A percentile compares a stretch with the other conserved stretches of the same genome.
phyloP scores from a whole-genome alignment of 2,888 invertebrate genomes.

The Ectropis crepuscularia region DNA sequence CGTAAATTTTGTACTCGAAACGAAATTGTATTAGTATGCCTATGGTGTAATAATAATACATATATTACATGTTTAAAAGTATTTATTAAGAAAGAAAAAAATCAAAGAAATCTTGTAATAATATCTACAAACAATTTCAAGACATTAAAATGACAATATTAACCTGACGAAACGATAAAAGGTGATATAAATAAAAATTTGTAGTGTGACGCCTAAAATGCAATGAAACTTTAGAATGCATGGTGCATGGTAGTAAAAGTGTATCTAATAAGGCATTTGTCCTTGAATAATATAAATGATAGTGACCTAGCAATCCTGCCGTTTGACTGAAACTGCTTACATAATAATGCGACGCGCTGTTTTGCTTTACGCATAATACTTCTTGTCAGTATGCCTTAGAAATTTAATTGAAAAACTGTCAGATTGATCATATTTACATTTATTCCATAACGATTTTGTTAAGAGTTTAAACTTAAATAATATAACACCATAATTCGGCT shows the following conservation, averaged over 20 bases:
- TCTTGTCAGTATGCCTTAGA: constrained; percentile 10
- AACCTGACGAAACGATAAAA: neutral
- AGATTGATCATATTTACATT: constrained; percentile 3
- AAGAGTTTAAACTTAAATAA: constrained; percentile 4
- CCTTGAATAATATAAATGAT: constrained; percentile 39
- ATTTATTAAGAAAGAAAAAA: constrained; percentile 13
- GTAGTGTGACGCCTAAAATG: constrained; percentile 7
- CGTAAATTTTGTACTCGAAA: too few relatives aligned
- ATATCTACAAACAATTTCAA: neutral
- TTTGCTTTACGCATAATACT: constrained; percentile 29
- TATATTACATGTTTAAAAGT: constrained; percentile 14
- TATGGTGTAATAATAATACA: constrained; percentile 9
- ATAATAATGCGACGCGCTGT: constrained; percentile 39
- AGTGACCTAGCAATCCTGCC: constrained; percentile 52
- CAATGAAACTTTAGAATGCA: constrained; percentile 18
- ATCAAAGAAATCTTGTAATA: neutral
- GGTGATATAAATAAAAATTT: neutral
- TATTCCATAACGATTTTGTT: neutral
- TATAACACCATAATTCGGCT: neutral
- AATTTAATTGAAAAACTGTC: constrained; percentile 16
- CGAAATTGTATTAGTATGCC: constrained; percentile 1
- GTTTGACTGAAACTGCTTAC: constrained; percentile 50
- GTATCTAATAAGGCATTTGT: constrained; percentile 29
- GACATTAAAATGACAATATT: constrained; percentile 5
- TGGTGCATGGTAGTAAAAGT: constrained; percentile 17